Conservation (phyloP, 35 echinoderm and acorn worm genomes). For the Stichopus chloronotus region DNA sequence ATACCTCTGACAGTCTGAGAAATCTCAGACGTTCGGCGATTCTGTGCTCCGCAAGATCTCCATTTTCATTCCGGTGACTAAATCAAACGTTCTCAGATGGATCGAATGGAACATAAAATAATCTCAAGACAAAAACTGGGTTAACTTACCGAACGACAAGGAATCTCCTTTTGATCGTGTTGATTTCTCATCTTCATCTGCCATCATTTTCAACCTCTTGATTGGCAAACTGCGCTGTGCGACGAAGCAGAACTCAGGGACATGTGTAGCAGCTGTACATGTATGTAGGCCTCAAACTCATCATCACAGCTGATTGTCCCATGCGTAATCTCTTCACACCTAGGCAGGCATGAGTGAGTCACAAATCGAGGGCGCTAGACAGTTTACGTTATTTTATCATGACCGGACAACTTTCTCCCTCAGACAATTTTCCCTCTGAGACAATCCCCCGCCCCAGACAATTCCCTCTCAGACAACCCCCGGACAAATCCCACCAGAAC, state of each 20-base stretch:
- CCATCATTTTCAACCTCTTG: conserved; percentile 1
- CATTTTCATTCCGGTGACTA: no score
- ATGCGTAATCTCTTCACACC: background rate
- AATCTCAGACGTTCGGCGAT: no score
- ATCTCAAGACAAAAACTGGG: background rate
- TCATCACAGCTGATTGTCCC: background rate
- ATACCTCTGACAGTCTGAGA: no score
- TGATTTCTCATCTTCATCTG: conserved; percentile 16
- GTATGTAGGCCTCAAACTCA: background rate
- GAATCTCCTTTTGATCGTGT: conserved; percentile 11
- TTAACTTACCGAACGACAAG: conserved; percentile 21
- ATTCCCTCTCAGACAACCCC: no score
- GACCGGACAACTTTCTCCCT: no score
- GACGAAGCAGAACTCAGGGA: background rate
- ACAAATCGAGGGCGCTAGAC: background rate
- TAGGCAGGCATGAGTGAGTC: background rate
- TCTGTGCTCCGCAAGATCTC: no score
- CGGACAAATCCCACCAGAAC: no score
- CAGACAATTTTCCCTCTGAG: no score
- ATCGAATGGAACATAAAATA: no score
- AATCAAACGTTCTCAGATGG: no score
- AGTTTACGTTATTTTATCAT: background rate
- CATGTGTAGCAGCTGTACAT: background rate
- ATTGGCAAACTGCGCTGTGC: background rate
- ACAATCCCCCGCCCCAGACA: no score